A percentile compares a stretch with the other conserved stretches of the same genome.
phyloP scores from a whole-genome alignment of 2,797 vertebrate species.

The Sciurus vulgaris region DNA sequence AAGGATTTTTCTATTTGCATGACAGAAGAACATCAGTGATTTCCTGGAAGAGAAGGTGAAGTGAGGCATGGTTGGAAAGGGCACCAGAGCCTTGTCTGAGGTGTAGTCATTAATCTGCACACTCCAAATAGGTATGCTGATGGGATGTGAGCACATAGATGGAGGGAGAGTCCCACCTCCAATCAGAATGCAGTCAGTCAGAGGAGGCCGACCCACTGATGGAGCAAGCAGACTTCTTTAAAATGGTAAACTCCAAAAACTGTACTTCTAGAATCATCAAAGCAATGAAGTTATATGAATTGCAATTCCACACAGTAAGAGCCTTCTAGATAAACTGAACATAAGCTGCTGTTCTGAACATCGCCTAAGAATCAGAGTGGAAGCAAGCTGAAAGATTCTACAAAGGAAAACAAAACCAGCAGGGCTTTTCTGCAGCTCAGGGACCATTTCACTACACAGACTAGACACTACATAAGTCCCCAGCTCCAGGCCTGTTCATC shows the following conservation, averaged over 20 bases:
- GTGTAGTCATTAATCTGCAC: not conserved
- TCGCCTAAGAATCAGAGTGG: not conserved
- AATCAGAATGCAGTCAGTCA: not conserved
- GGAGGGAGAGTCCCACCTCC: not conserved
- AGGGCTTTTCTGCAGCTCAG: not conserved
- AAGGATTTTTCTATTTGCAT: not conserved
- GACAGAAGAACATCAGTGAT: not conserved
- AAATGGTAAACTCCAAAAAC: not conserved
- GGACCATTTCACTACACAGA: not conserved
- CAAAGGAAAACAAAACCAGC: not conserved
- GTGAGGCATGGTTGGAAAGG: not conserved
- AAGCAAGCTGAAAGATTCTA: not conserved
- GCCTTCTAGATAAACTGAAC: slow-evolving; percentile 47
- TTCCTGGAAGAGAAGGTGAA: not conserved
- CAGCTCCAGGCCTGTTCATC: not conserved
- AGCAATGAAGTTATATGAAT: not conserved
- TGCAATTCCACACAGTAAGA: slow-evolving; percentile 32
- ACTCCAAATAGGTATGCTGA: not conserved
- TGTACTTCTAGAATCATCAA: slow-evolving; percentile 19
- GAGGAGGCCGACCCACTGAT: not conserved
- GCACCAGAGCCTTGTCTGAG: not conserved
- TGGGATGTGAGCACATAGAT: not conserved
- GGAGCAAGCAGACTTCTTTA: not conserved
- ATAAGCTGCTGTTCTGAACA: slow-evolving; percentile 45
- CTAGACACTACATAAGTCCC: not conserved